phyloP scores from a whole-genome alignment of 1,140 invertebrate genomes.

The Drosophila ficusphila region DNA sequence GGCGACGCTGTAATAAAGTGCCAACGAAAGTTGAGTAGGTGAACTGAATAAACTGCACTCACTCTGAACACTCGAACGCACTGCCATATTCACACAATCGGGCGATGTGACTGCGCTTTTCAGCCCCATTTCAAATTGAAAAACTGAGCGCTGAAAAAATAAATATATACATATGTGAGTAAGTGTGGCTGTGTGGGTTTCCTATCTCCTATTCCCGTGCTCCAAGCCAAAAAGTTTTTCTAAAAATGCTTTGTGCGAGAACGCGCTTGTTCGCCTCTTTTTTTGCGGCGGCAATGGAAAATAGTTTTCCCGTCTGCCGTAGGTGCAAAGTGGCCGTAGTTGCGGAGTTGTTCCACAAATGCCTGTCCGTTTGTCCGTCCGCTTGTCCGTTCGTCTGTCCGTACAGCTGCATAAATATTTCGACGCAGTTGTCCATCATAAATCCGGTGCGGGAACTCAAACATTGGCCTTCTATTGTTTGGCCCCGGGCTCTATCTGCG shows the following conservation, averaged over 20 bases:
- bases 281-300: slow-evolving; percentile 43
- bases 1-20: slow-evolving; percentile 44
- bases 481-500: slow-evolving; percentile 48
- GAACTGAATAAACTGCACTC: slow-evolving; percentile 25
- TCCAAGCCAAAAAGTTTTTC: slow-evolving; percentile 57
- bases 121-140: slow-evolving; percentile 52
- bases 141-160: slow-evolving; percentile 33
- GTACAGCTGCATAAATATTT: slow-evolving; percentile 59
- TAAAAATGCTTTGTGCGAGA: slow-evolving; percentile 42
- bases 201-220: slow-evolving; percentile 8
- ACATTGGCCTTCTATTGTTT: slow-evolving; percentile 54
- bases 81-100: slow-evolving; percentile 40
- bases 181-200: too few relatives aligned
- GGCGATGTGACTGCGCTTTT: slow-evolving; percentile 35
- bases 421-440: slow-evolving; percentile 68
- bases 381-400: too few relatives aligned
- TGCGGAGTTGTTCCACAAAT: background rate
- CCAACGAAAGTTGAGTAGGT: slow-evolving; percentile 45
- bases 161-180: slow-evolving; percentile 15
- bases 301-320: slow-evolving; percentile 53
- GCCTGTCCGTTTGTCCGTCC: too few relatives aligned
- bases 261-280: slow-evolving; percentile 24
- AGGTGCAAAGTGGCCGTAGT: slow-evolving; percentile 56
- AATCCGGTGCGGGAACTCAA: slow-evolving; percentile 56
- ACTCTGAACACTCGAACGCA: slow-evolving; percentile 3